Percentiles rank a stretch among this genome's conserved stretches.
phyloP scores from a whole-genome alignment of 2,797 vertebrate species.

The Molossus alvarezi region DNA sequence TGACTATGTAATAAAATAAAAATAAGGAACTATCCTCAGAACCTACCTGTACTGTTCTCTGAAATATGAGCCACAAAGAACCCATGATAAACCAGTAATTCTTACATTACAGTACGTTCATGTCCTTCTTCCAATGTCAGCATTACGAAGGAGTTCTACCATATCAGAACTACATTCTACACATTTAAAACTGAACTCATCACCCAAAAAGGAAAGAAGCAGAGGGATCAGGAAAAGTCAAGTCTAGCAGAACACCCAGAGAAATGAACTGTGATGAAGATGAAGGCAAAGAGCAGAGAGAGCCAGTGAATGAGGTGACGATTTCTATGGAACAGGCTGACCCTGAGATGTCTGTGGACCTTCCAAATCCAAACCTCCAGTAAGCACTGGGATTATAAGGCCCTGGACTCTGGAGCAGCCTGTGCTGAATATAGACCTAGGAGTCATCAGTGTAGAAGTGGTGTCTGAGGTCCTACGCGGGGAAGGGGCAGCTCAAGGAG shows the following conservation, averaged over 20 bases:
- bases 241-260: neutral
- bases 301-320: neutral
- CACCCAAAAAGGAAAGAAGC: neutral
- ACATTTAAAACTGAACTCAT: conserved; percentile 21
- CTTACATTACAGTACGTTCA: neutral
- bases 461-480: neutral
- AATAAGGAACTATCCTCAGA: neutral
- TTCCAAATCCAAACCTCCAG: neutral
- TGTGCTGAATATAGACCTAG: conserved; percentile 62
- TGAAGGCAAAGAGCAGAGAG: neutral
- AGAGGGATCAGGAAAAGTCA: neutral
- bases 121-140: neutral
- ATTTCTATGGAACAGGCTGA: neutral
- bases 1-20: neutral
- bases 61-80: conserved; percentile 54
- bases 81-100: neutral
- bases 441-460: neutral
- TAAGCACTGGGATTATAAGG: conserved; percentile 7
- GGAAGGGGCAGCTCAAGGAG: neutral
- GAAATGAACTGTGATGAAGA: neutral
- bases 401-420: conserved; percentile 13
- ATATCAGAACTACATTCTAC: neutral
- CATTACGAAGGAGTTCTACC: neutral
- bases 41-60: neutral
- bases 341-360: neutral